Evolutionary conservation across 2,113 vertebrate species (phyloP), one percentile per base, ranked within the genome.

Genomic region (Silurus glanis): DNA sequence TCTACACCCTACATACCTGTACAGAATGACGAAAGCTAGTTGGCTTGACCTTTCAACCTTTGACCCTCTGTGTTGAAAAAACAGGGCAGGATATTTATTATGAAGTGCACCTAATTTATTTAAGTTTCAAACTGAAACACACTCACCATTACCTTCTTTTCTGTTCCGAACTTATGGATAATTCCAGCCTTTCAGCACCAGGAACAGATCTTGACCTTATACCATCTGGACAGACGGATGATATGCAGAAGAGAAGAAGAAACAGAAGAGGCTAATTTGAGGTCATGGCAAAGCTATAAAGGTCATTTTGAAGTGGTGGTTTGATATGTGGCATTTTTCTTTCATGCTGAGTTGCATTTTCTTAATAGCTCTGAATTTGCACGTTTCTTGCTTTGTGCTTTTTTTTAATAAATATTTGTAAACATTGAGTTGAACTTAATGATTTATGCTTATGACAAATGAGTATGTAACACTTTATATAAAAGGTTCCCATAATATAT

Each of bases 21-120:
- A 67, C 85, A 56, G 51, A 85, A 90, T 91, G 92, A 92, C 89
- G 75, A 91, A 85, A 90, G 89, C 91, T 89, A 90, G 90, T 76
- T 82, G 59, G 87, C 84, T 81, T 62, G 82, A 88, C 0, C 10
- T 79, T 84, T 80, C 53, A 66, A 86, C 4, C 8, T 80, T 83
- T 80, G 82, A 82, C 81, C 49, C 55, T 85, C 81, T 83, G 80
- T 81, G 37, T 83, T 16, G 5, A 37, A 66, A 55, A 72, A 89
- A 61, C n/a, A 28, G 61, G 83, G 28, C 83, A 45, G 64, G 88
- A 87, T 89, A 89, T 89, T 89, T 89, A 89, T 89, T 89, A 66
- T 81, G 21, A 87, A 84, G 37, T 53, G 53, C 83, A 84, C 53
- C 69, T 89, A 61, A 87, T 89, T 89, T 87, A 89, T 89, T 89